Conservation (phyloP, 2,113 vertebrate species). For the Desmodus rotundus region DNA sequence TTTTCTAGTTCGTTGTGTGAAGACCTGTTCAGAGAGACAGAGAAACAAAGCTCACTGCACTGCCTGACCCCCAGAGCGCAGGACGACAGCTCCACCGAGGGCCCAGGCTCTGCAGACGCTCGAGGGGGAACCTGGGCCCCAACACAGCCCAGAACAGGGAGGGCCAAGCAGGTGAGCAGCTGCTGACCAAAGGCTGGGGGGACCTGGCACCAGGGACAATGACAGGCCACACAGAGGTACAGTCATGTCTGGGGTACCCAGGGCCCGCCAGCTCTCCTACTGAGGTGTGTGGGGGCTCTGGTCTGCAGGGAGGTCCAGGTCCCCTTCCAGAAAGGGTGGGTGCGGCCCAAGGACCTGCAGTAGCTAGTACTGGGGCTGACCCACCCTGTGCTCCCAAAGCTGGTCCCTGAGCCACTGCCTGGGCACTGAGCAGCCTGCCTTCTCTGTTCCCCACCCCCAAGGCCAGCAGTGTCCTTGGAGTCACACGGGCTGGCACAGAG, state of each 20-base stretch:
- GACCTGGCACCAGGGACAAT: background rate
- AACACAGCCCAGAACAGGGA: background rate
- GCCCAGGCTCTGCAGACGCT: fast-evolving
- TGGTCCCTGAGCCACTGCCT: background rate
- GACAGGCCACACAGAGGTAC: background rate
- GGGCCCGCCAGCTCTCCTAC: background rate
- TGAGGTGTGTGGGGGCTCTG: background rate
- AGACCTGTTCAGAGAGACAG: conserved; percentile 88
- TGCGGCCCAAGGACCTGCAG: background rate
- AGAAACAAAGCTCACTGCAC: conserved; percentile 46
- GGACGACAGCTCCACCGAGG: background rate
- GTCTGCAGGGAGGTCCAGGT: background rate
- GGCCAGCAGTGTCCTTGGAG: background rate
- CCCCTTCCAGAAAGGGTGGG: background rate
- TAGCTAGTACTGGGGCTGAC: background rate
- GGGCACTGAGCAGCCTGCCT: background rate
- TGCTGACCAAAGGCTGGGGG: background rate
- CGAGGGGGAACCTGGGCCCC: background rate
- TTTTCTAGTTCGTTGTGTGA: conserved; percentile 99
- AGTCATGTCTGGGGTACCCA: background rate
- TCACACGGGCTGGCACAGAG: background rate
- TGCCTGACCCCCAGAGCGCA: background rate
- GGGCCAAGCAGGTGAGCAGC: background rate
- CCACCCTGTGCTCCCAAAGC: no score
- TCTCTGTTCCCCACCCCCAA: background rate